Conservation (phyloP, 2,888 invertebrate species). For the Seira ritae region DNA sequence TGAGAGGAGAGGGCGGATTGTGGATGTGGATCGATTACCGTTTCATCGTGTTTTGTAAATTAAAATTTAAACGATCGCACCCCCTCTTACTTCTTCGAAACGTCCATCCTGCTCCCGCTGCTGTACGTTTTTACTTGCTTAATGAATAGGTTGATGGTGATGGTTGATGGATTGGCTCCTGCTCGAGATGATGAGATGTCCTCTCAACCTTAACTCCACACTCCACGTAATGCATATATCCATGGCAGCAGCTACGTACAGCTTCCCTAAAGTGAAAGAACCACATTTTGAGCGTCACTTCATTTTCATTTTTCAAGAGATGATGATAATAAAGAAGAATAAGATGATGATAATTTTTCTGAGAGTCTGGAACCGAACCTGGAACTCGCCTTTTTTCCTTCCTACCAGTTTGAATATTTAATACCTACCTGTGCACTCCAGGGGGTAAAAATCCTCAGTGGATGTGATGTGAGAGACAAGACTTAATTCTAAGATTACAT, state of each 20-base stretch:
- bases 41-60: background rate
- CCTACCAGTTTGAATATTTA: slow-evolving; percentile 40
- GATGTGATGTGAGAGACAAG: background rate
- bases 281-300: slow-evolving; percentile 33
- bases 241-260: no score
- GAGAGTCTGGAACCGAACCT: background rate
- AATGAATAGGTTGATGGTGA: slow-evolving; percentile 3
- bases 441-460: slow-evolving; percentile 23
- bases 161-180: slow-evolving; percentile 34
- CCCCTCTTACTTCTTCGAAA: background rate
- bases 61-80: slow-evolving; percentile 14
- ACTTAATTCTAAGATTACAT: slow-evolving; percentile 29
- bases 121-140: background rate
- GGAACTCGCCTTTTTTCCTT: slow-evolving; percentile 5
- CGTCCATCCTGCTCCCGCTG: background rate
- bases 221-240: no score
- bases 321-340: background rate
- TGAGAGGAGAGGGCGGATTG: no score
- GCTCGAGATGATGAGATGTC: slow-evolving; percentile 4
- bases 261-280: background rate
- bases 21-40: slow-evolving; percentile 3
- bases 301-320: slow-evolving; percentile 18
- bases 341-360: background rate
- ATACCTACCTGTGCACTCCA: slow-evolving; percentile 37
- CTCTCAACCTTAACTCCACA: background rate